Base-by-base conservation (phyloP, 1,140 invertebrate genomes). In the Camponotus pennsylvanicus region DNA sequence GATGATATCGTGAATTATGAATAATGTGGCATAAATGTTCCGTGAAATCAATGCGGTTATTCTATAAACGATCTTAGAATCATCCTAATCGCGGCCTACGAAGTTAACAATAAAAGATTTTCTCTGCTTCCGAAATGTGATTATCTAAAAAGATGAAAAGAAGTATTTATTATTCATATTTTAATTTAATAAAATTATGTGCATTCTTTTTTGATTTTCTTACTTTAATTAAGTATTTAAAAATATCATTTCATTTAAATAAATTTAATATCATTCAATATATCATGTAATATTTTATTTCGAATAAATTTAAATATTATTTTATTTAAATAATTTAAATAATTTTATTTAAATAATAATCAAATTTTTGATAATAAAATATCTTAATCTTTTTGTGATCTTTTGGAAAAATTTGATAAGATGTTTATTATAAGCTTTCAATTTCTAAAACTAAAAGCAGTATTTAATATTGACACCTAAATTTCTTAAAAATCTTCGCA, bases 1-100 rank as follows among this genome's bases (percentile, higher is more conserved):
- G 27, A 27, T 40, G 37, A 40, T n/a, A 34, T n/a, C n/a, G 21
- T 59, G 70, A 75, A 61, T 69, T 75, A 67, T 73, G 27, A 21
- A 13, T 49, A 75, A 64, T n/a, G 40, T 18, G 18, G 15, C 9
- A 82, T 86, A 82, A 86, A 86, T 27, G 40, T 85, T 76, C 8
- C 21, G 11, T 6, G 63, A 37, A 70, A 86, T 86, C 64, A 69
- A 11, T 27, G 27, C 27, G 27, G 27, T 27, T 27, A 27, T 78
- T 82, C 79, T 34, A 61, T 2, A 18, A 13, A 21, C 18, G 18
- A 3, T 27, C 7, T 6, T 49, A 61, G 9, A 71, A 75, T 32
- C 34, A 27, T 27, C 52, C 37, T 21, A n/a, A 40, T 18, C 59
- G 42, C 45, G 75, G 61, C 49, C 27, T 79, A 61, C 42, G 45